phyloP scores from a whole-genome alignment of 1,140 invertebrate species.

The Atta texana region DNA sequence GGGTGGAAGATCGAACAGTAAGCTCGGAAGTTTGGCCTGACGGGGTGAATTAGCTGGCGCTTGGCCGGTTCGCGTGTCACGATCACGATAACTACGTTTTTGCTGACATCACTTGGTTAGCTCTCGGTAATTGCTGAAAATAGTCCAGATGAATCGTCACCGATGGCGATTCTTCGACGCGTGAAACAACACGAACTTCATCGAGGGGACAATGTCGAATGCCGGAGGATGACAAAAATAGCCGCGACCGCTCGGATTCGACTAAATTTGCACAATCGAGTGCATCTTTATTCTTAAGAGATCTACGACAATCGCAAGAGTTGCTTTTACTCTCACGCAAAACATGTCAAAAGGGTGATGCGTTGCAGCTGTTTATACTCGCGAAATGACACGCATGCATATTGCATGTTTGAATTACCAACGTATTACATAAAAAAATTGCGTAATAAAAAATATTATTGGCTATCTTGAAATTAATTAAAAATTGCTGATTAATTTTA shows the following conservation, averaged over 20 bases:
- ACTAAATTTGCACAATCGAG: constrained; percentile 28
- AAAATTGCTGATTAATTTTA: background rate
- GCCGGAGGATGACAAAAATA: constrained; percentile 51
- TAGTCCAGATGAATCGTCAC: constrained; percentile 79
- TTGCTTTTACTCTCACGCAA: background rate
- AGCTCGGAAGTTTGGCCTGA: constrained; percentile 25
- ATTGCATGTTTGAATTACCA: background rate
- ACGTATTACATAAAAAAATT: background rate
- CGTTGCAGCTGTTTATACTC: no score
- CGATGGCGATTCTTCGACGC: constrained; percentile 18
- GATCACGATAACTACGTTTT: constrained; percentile 49
- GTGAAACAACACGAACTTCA: constrained; percentile 2
- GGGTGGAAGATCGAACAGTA: background rate
- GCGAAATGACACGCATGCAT: background rate
- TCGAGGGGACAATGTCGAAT: constrained; percentile 52
- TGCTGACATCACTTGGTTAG: constrained; percentile 56
- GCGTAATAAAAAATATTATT: background rate
- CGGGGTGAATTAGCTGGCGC: constrained; percentile 55
- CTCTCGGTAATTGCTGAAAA: constrained; percentile 78
- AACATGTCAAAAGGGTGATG: background rate
- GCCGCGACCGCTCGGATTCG: constrained; percentile 7
- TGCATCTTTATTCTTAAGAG: constrained; percentile 40
- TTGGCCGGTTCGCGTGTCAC: constrained; percentile 32
- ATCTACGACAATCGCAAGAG: background rate
- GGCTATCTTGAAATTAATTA: constrained; percentile 2